A percentile compares a stretch with the other conserved stretches of the same genome.
Evolutionary conservation across 2,888 invertebrate genomes (phyloP).

Genomic region (Cremastobaeus sp.): DNA sequence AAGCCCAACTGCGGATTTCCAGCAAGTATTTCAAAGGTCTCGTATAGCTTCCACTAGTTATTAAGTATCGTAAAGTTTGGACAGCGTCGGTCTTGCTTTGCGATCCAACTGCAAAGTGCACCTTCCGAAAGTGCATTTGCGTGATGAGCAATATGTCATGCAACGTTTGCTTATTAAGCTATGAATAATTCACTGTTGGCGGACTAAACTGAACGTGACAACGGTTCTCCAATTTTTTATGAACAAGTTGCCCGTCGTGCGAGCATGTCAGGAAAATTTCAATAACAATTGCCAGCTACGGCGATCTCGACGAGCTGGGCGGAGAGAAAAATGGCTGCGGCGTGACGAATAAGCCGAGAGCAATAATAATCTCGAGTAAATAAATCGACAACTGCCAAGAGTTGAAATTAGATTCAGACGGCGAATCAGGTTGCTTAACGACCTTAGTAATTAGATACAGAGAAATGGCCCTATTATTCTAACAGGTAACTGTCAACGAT

Average conservation of each 20-base stretch:
- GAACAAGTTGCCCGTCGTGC: no score
- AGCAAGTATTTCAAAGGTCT: conserved; percentile 3
- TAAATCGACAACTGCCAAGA: conserved; percentile 62
- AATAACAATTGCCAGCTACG: no score
- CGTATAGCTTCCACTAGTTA: not conserved
- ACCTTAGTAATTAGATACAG: conserved; percentile 70
- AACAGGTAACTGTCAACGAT: conserved; percentile 66
- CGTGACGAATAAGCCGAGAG: no score
- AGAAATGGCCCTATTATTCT: conserved; percentile 69
- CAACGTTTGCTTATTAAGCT: conserved; percentile 18
- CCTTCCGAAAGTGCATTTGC: conserved; percentile 10
- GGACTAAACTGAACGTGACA: no score
- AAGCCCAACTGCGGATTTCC: conserved; percentile 11
- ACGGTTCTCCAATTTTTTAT: no score
- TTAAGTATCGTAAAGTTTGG: conserved; percentile 22
- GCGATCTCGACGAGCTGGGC: no score
- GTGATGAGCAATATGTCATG: conserved; percentile 13
- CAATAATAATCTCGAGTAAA: conserved; percentile 65
- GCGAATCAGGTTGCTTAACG: conserved; percentile 63
- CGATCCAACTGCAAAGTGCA: not conserved
- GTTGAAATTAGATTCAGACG: conserved; percentile 57
- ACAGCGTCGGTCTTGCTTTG: conserved; percentile 17
- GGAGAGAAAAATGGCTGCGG: no score
- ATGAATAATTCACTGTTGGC: conserved; percentile 18
- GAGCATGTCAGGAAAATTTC: no score